Base-by-base conservation (phyloP, 1,140 invertebrate genomes). In the Drosophila orena region DNA sequence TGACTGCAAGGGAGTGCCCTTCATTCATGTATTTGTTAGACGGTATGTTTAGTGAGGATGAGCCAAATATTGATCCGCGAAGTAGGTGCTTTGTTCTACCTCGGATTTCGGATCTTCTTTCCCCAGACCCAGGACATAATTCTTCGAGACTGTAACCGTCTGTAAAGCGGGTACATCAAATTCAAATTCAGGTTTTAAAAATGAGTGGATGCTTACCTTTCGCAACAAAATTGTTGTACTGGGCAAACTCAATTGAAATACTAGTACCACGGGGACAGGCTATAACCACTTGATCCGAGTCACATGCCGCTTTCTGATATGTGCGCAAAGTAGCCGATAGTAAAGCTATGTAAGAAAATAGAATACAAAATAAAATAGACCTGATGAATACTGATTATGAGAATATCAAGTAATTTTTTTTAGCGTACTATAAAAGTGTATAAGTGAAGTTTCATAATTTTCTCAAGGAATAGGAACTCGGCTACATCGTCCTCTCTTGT, bases 281-380 rank as follows among this genome's bases (percentile, higher is more conserved):
- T 43, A 98, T 94, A 20, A 95, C 95, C 91, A 98, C 95, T 81
- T 95, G 94, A 81, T 98, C 96, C 55, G 97, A 96, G 90, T 98
- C 97, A 92, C 98, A 98, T 3, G 96, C 95, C 4, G 96, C 96
- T 77, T 95, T 95, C 92, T 98, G 97, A 93, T 97, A 97, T 56
- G 97, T 98, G 81, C 96, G 94, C 69, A 98, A 93, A 14, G 97
- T 98, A 40, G 96, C 96, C 81, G 97, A 96, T 72, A 98, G 94
- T 57, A 98, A 94, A 85, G 96, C 97, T 98, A 94, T 58, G 24
- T n/a, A 50, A 8, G 11, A 34, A 24, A 50, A 5, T 30, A 38
- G 10, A 14, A 38, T 24, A 27, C 7, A 30, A 17, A n/a, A 10
- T 4, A 5, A 22, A 22, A 46, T 27, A 30, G 17, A 17, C 17